Evolutionary conservation across 2,113 vertebrate species (phyloP).

Genomic region (Grantiella picta): DNA sequence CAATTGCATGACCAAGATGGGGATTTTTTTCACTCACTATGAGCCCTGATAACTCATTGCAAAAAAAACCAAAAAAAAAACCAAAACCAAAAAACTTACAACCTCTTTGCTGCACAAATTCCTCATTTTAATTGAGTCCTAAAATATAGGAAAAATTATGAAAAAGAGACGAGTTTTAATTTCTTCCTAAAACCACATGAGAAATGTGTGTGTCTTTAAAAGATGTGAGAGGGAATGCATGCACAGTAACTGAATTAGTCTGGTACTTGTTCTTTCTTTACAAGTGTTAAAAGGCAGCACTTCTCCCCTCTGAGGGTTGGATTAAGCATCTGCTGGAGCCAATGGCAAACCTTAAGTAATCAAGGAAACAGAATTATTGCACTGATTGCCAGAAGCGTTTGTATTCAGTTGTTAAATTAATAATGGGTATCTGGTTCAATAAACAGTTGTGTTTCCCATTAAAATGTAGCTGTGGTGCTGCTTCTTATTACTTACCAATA

Average conservation of each 20-base stretch:
- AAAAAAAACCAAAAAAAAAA: not conserved
- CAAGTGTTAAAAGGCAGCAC: constrained; percentile 42
- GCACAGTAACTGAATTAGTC: not conserved
- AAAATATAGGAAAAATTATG: not conserved
- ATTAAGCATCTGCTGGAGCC: constrained; percentile 22
- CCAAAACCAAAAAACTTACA: not conserved
- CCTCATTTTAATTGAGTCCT: fast-evolving
- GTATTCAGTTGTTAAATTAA: constrained; percentile 62
- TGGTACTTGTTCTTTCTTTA: not conserved
- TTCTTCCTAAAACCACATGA: not conserved
- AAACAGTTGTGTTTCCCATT: constrained; percentile 58
- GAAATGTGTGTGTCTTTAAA: not conserved
- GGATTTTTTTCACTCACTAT: not conserved
- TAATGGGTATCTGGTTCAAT: constrained; percentile 66
- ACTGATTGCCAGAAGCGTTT: constrained; percentile 52
- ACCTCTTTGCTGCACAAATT: not conserved
- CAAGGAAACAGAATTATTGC: constrained; percentile 57
- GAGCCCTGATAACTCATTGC: not conserved
- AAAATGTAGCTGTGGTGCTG: constrained; percentile 14
- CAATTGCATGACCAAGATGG: not conserved
- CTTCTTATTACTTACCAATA: constrained; percentile 42
- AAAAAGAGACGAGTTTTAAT: not conserved
- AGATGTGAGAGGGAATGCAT: not conserved
- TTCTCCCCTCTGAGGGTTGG: constrained; percentile 8
- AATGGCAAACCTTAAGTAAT: constrained; percentile 43